Evolutionary conservation across 1,140 invertebrate genomes (phyloP), one percentile per base, ranked within the genome.

Genomic region (Drosophila repleta): DNA sequence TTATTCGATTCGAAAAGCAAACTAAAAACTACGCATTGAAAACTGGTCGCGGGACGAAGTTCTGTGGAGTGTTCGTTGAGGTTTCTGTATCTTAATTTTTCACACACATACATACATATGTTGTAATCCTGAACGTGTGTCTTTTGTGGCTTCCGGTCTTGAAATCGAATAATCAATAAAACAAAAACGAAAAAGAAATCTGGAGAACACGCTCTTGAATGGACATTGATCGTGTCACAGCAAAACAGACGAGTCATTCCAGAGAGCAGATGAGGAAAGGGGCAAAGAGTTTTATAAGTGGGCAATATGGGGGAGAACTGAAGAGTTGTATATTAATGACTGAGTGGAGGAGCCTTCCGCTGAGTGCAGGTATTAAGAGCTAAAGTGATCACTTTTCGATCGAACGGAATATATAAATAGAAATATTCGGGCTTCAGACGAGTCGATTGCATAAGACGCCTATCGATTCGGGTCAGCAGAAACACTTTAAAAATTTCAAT

Each of bases 81-180:
- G 73, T 77, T 73, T 80, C 62, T 78, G 67, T 62, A 57, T 45
- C 61, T 62, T 17, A 57, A 49, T 73, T 67, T 61, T 32, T 45
- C 29, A 32, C 32, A 26, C 37, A 41, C 11, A 41, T 20, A 41
- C 13, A 57, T 7, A 26, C 7, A 43, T 26, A 5, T 39, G 62
- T 56, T 79, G 66, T 51, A 58, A 74, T 74, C 62, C 61, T 41
- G 70, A 57, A 74, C 65, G 76, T 84, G 76, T 68, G 70, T 67
- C 46, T 76, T 32, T 57, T 71, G 79, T 51, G 79, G 83, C 83
- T 87, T 87, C 83, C 83, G 83, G 83, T 88, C 76, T 87, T 88
- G 58, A 68, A 65, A 61, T 66, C 51, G 49, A 74, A 69, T 82
- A 87, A 88, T 76, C 79, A 76, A 76, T 81, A 78, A 82, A 66